A percentile compares a stretch with the other conserved stretches of the same genome.
Conservation (phyloP, 2,888 invertebrate genomes). For the Callimorpha dominula region DNA sequence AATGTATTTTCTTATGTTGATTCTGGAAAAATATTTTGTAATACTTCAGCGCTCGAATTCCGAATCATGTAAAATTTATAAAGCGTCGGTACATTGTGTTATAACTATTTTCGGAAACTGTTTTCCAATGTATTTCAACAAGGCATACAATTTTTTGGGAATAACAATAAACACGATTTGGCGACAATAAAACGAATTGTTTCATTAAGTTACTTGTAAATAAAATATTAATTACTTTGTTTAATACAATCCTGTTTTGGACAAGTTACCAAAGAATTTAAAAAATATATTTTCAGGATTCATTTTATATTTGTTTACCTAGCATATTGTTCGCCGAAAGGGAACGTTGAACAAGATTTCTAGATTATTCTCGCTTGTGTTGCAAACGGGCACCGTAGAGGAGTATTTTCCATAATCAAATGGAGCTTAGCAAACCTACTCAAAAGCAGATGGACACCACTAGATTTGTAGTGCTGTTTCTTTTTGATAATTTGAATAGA, state of each 20-base stretch:
- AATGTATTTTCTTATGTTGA: conserved; percentile 47
- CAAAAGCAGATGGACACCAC: too few relatives aligned
- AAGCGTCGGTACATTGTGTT: conserved; percentile 13
- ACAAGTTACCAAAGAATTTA: neutral
- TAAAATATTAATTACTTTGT: neutral
- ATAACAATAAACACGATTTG: neutral
- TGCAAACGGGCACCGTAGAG: too few relatives aligned
- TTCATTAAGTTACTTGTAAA: neutral
- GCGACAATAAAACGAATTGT: neutral
- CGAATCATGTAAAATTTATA: conserved; percentile 45
- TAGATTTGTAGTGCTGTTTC: too few relatives aligned
- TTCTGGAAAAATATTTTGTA: conserved; percentile 38
- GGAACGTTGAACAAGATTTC: too few relatives aligned
- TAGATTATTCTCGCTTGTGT: too few relatives aligned
- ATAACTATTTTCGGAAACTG: neutral
- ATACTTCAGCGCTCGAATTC: conserved; percentile 36
- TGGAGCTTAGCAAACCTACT: too few relatives aligned
- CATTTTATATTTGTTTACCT: too few relatives aligned
- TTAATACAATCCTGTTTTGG: neutral
- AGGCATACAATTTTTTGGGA: neutral
- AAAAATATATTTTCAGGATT: neutral
- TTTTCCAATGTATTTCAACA: neutral
- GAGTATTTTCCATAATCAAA: too few relatives aligned
- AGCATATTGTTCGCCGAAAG: too few relatives aligned
- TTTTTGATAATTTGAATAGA: too few relatives aligned